A percentile compares a stretch with the other conserved stretches of the same genome.
Evolutionary conservation across 2,888 invertebrate species (phyloP).

Genomic region (Sinopyrophorus schimmeli): DNA sequence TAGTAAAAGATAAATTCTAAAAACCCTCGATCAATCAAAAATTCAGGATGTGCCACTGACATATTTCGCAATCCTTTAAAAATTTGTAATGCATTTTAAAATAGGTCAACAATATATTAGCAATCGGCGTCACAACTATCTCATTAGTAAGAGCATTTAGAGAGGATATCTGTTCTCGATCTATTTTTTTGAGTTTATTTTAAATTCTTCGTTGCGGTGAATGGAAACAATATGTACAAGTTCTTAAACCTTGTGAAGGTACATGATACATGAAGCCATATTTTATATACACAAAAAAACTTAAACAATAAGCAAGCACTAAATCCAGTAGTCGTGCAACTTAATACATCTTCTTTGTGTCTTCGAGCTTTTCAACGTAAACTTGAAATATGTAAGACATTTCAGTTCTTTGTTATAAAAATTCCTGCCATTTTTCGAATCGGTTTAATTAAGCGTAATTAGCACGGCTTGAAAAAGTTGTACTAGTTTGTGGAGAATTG

Average conservation of each 20-base stretch:
- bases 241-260: conserved; percentile 6
- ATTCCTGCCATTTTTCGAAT: too few species aligned
- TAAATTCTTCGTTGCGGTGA: neutral
- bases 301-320: conserved; percentile 1
- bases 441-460: conserved; percentile 3
- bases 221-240: conserved; percentile 5
- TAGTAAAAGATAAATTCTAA: too few species aligned
- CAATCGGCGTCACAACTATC: conserved; percentile 9
- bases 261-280: conserved; percentile 15
- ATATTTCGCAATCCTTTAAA: too few species aligned
- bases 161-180: neutral
- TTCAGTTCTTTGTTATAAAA: too few species aligned
- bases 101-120: conserved; percentile 2
- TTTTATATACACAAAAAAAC: conserved; percentile 2
- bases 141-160: conserved; percentile 8
- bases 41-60: too few species aligned
- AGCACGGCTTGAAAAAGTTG: conserved; percentile 3
- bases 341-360: conserved; percentile 8
- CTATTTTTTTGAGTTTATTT: neutral
- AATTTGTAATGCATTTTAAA: too few species aligned
- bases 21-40: too few species aligned
- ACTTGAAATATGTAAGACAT: conserved; percentile 7
- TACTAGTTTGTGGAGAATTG: too few species aligned
- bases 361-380: neutral
- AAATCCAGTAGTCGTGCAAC: conserved; percentile 15